A percentile compares a stretch with the other conserved stretches of the same genome.
Conservation (phyloP, 2,888 invertebrate genomes). For the Dryadula phaetusa region DNA sequence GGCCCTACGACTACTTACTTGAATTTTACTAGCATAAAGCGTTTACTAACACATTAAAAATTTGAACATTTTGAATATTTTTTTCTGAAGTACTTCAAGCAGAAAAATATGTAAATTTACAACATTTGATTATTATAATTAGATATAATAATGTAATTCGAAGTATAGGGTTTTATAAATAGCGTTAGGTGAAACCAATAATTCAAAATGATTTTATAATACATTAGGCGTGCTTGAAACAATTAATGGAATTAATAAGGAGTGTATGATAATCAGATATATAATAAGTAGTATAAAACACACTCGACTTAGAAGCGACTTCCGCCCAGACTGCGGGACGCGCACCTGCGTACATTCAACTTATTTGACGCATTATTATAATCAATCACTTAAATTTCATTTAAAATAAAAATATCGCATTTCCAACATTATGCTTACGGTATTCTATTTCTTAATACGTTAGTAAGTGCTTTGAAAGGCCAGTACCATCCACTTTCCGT, state of each 20-base stretch:
- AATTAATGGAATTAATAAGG: not conserved
- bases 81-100: not conserved
- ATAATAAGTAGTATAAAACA: not conserved
- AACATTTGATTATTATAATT: too few relatives aligned
- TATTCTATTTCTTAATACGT: not conserved
- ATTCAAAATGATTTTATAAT: not conserved
- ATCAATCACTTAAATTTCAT: slow-evolving; percentile 39
- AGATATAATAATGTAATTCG: too few relatives aligned
- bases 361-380: slow-evolving; percentile 45
- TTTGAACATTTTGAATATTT: not conserved
- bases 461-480: not conserved
- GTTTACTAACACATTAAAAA: not conserved
- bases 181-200: not conserved
- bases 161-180: too few relatives aligned
- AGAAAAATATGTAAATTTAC: too few relatives aligned
- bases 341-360: slow-evolving; percentile 39
- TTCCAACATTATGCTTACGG: slow-evolving; percentile 37
- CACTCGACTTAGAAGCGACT: not conserved
- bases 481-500: too few relatives aligned
- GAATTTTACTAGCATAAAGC: not conserved
- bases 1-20: slow-evolving; percentile 16
- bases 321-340: not conserved
- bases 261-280: too few relatives aligned
- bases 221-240: not conserved
- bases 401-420: slow-evolving; percentile 45